Evolutionary conservation across 2,113 vertebrate species (phyloP), one percentile per base, ranked within the genome.

Genomic region (Haemorhous mexicanus): DNA sequence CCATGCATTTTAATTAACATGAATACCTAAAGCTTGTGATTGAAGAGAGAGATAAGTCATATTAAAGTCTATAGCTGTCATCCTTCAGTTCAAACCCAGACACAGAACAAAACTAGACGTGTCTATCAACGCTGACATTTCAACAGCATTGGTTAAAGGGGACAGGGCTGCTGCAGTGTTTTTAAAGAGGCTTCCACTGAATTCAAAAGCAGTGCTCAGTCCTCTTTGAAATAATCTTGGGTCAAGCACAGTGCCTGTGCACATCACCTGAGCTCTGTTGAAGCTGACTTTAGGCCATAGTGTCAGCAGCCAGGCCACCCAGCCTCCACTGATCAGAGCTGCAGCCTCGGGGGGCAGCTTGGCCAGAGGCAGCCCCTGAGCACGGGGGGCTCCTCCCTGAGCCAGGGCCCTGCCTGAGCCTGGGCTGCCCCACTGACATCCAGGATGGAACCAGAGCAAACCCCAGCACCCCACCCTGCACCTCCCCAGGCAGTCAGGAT

Each of bases 51-150:
- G 46, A 53, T 63, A 85, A 95, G 44, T 84, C 62, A 84, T 37
- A 75, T 69, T 87, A 21, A 82, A 95, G 68, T 88, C 72, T 86
- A 2, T 90, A 92, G 55, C 89, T 83, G 79, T 88, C 92, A 90
- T 33, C 17, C 47, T 63, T 87, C 52, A 43, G 75, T 52, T 77
- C 47, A 83, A n/a, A 88, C 61, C 73, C 93, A 95, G 37, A 44
- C 39, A 76, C 10, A 52, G 64, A 91, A 87, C 53, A 73, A 87
- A 92, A 87, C 49, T 17, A 86, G 70, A 61, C 1, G 2, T 13
- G 81, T 61, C 56, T 87, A 52, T 82, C 80, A 92, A 68, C 5
- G 3, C 43, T 83, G 78, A 85, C 7, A 21, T 47, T 80, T 79
- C 82, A 87, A 47, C 50, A 62, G 23, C 16, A 41, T 23, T 23